Evolutionary conservation across 1,140 invertebrate genomes (phyloP).

Genomic region (Pachypeltis micranthus): DNA sequence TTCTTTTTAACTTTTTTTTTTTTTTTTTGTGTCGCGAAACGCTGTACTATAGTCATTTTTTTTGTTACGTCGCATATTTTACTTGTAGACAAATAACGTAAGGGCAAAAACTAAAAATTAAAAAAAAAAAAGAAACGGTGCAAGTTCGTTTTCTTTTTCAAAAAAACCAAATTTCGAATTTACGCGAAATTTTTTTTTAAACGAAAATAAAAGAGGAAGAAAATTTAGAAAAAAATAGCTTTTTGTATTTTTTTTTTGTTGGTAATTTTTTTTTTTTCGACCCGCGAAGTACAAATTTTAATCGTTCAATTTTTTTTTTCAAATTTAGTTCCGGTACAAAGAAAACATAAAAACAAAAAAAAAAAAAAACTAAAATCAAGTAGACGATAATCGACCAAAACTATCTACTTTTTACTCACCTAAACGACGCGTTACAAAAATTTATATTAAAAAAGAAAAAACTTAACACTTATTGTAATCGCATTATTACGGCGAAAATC

Average conservation of each 20-base stretch:
- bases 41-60: conserved; percentile 7
- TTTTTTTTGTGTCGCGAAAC: conserved; percentile 14
- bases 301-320: too few relatives aligned
- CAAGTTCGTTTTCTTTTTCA: too few relatives aligned
- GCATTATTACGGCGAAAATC: conserved; percentile 3
- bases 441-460: conserved; percentile 15
- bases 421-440: conserved; percentile 5
- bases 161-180: conserved; percentile 3
- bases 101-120: neutral
- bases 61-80: conserved; percentile 12
- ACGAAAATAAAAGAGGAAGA: too few relatives aligned
- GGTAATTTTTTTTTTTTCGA: too few relatives aligned
- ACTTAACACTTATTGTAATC: conserved; percentile 18
- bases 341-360: too few relatives aligned
- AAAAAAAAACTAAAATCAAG: too few relatives aligned
- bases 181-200: conserved; percentile 3
- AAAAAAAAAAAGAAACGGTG: too few relatives aligned
- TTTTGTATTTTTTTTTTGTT: too few relatives aligned
- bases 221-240: too few relatives aligned
- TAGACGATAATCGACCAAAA: too few relatives aligned
- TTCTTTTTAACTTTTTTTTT: conserved; percentile 17
- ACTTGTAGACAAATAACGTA: conserved; percentile 18
- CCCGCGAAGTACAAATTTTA: too few relatives aligned
- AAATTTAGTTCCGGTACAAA: too few relatives aligned
- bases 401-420: neutral